Evolutionary conservation across 2,888 invertebrate species (phyloP), one percentile per base, ranked within the genome.

Genomic region (Neoaliturus tenellus): DNA sequence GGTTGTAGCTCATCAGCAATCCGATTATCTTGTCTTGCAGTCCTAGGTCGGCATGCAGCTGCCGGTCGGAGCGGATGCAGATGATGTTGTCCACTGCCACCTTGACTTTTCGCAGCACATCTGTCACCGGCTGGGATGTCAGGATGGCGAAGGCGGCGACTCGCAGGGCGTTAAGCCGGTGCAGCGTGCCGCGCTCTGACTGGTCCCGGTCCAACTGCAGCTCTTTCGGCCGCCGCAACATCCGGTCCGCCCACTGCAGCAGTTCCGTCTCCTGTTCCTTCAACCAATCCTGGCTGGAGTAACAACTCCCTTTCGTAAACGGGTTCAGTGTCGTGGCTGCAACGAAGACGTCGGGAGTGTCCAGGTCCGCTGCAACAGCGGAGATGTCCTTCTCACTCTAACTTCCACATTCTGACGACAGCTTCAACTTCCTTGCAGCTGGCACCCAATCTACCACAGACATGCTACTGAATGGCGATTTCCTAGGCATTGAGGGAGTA

Each of bases 1-100:
- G 96, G 91, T 98, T 98, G 89, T 98, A 98, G 84, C 95, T 95
- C 17, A 98, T 91, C 39, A 98, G 90, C 81, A 98, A 89, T 86
- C 95, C 94, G 88, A 97, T 92, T 51, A 98, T 93, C 80, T 93
- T 92, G 85, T 96, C 95, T 89, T 97, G 96, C 86, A 97, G 91
- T 0, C 96, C 90, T 90, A 97, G 92, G 91, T 98, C 97, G 80
- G 96, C 92, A 89, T 97, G 96, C 6, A 98, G 91, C 90, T 96
- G 95, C 84, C 95, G 93, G 90, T 98, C 98, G 33, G 92, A 92
- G 83, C 98, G 92, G 44, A 98, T 94, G 14, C 92, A 90, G 39
- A 98, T 91, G n/a, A 95, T 92, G 84, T 95, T 94, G 87, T 96
- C 96, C 35, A 98, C 93, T 85, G 95, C 95, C 0, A 92, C 91